Conservation (phyloP, 1,140 invertebrate genomes). For the Cotesia glomerata region DNA sequence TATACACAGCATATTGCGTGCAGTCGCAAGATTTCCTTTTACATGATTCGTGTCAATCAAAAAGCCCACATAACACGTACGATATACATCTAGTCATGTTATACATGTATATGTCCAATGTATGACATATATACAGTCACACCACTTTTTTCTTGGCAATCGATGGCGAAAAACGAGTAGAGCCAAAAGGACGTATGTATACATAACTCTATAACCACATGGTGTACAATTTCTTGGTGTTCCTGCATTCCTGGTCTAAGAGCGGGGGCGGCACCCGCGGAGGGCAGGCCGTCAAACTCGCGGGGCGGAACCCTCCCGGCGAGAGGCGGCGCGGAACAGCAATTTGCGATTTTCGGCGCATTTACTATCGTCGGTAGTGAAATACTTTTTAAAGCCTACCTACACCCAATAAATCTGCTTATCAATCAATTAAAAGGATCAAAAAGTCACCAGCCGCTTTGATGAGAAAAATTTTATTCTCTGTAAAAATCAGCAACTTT, state of each 20-base stretch:
- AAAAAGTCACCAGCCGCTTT: too few species aligned
- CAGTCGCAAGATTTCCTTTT: too few species aligned
- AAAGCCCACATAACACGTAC: too few species aligned
- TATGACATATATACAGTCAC: background rate
- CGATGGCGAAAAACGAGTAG: background rate
- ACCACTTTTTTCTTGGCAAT: background rate
- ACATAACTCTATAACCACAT: background rate
- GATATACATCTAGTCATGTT: too few species aligned
- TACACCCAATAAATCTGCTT: background rate
- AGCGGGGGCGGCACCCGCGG: constrained; percentile 64
- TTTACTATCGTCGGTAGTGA: constrained; percentile 45
- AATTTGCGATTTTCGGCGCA: constrained; percentile 30
- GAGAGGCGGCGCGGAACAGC: constrained; percentile 62
- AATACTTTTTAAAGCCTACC: background rate
- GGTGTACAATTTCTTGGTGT: constrained; percentile 43
- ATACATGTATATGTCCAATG: too few species aligned
- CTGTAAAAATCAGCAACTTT: too few species aligned
- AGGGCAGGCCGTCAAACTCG: constrained; percentile 65
- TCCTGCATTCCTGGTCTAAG: constrained; percentile 62
- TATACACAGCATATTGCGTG: too few species aligned
- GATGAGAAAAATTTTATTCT: too few species aligned
- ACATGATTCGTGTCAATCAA: too few species aligned
- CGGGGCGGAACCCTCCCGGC: constrained; percentile 61
- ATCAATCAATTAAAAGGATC: too few species aligned
- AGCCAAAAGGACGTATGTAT: background rate